Conservation (phyloP, 2,113 vertebrate genomes). For the Petrocephalus zakoni region DNA sequence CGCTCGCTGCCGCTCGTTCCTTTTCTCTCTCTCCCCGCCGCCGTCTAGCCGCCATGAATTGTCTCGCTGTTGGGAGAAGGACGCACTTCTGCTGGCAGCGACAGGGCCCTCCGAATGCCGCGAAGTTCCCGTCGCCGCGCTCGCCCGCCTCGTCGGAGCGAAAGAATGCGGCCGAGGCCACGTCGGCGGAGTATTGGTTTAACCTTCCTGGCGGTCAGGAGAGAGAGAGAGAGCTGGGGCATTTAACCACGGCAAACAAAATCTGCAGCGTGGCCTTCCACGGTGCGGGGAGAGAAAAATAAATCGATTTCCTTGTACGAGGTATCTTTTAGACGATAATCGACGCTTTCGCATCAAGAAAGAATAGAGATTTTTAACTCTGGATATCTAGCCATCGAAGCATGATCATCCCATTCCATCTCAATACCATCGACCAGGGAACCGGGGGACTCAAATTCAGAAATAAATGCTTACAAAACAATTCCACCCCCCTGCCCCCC, state of each 20-base stretch:
- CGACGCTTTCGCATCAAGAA: slow-evolving; percentile 13
- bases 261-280: not conserved
- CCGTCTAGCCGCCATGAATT: not conserved
- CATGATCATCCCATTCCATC: not conserved
- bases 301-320: slow-evolving; percentile 1
- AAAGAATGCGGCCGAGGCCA: not conserved
- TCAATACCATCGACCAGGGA: not conserved
- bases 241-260: not conserved
- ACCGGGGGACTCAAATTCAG: not conserved
- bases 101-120: not conserved
- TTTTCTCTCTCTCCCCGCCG: not conserved
- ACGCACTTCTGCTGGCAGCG: not conserved
- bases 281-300: not conserved
- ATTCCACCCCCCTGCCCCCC: not conserved
- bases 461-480: not conserved
- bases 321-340: not conserved
- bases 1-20: not conserved
- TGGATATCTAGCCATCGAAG: not conserved
- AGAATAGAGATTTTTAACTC: slow-evolving; percentile 13
- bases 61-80: not conserved
- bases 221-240: not conserved
- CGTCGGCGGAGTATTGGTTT: not conserved
- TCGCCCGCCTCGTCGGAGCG: not conserved
- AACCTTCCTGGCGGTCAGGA: not conserved
- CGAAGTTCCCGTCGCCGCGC: not conserved